Conservation (phyloP, 2,797 vertebrate genomes). For the Telmatherina bonti region DNA sequence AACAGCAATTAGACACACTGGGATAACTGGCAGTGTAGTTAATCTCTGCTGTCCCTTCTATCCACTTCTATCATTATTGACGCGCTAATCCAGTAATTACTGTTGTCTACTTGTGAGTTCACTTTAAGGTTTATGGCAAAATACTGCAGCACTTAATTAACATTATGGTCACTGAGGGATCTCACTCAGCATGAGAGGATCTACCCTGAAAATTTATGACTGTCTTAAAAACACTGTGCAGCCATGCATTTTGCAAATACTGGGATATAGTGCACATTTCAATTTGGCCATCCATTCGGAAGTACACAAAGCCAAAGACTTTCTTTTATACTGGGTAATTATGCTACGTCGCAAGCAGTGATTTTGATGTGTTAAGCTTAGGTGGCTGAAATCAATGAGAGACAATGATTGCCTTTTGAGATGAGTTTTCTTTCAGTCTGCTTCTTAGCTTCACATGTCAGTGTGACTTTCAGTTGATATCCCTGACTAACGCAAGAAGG, state of each 20-base stretch:
- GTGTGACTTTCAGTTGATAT: neutral
- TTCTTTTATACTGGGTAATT: constrained; percentile 22
- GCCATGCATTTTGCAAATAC: constrained; percentile 41
- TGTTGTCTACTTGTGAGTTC: constrained; percentile 66
- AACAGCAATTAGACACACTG: neutral
- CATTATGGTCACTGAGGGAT: constrained; percentile 73
- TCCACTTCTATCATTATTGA: constrained; percentile 74
- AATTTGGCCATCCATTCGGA: neutral
- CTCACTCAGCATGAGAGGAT: constrained; percentile 64
- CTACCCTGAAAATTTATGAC: constrained; percentile 72
- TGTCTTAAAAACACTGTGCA: constrained; percentile 60
- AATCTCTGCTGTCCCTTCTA: constrained; percentile 38
- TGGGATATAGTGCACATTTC: constrained; percentile 28
- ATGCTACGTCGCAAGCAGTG: constrained; percentile 18
- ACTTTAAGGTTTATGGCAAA: constrained; percentile 80
- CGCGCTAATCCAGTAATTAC: constrained; percentile 83
- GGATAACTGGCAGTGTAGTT: constrained; percentile 23
- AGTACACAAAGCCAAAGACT: neutral
- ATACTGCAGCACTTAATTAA: constrained; percentile 80
- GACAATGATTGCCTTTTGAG: constrained; percentile 30
- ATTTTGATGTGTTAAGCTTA: constrained; percentile 36
- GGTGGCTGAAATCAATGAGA: constrained; percentile 38
- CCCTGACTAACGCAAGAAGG: neutral
- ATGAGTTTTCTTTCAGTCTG: constrained; percentile 15
- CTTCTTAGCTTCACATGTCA: neutral